A percentile compares a stretch with the other conserved stretches of the same genome.
Evolutionary conservation across 1,140 invertebrate species (phyloP).

Genomic region (Wiebesia pumilae): DNA sequence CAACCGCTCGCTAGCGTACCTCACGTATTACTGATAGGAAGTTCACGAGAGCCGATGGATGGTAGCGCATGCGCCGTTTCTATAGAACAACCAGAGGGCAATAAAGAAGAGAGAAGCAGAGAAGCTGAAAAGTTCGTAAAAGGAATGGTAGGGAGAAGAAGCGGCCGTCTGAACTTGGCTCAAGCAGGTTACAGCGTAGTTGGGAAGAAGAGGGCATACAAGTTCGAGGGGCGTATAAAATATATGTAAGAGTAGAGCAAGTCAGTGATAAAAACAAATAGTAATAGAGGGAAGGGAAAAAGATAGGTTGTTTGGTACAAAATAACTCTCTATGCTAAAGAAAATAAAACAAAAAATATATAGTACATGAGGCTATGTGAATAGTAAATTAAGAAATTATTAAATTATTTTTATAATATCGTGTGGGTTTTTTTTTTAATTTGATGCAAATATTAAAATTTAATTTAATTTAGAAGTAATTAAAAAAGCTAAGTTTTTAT

Average conservation of each 20-base stretch:
- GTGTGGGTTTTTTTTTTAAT: too few relatives aligned
- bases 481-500: too few relatives aligned
- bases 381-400: too few relatives aligned
- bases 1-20: conserved; percentile 66
- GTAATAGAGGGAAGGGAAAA: not conserved
- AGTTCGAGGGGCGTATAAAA: not conserved
- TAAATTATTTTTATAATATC: too few relatives aligned
- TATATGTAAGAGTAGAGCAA: not conserved
- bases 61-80: conserved; percentile 60
- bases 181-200: not conserved
- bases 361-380: too few relatives aligned
- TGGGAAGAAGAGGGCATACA: not conserved
- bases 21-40: conserved; percentile 68
- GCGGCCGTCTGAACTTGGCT: not conserved
- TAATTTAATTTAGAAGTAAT: too few relatives aligned
- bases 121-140: conserved; percentile 8
- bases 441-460: too few relatives aligned
- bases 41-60: conserved; percentile 55
- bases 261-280: not conserved
- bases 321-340: too few relatives aligned
- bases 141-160: not conserved
- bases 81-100: conserved; percentile 48
- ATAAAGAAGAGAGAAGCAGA: conserved; percentile 50
- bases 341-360: too few relatives aligned
- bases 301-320: not conserved